Evolutionary conservation across 2,888 invertebrate species (phyloP), one percentile per base, ranked within the genome.

Genomic region (Rhagonycha lutea): DNA sequence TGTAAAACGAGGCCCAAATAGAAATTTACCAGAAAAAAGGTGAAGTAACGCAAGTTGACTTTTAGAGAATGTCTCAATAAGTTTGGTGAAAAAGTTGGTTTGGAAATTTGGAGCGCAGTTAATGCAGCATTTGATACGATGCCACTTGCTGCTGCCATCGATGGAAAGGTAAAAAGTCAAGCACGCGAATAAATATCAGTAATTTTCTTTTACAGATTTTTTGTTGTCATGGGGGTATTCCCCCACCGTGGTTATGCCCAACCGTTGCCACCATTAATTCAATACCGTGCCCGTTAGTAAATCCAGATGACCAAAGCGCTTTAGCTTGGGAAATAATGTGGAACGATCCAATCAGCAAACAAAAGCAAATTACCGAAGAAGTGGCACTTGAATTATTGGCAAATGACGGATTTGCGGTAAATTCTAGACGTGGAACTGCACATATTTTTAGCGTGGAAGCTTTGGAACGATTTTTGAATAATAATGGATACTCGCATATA

Each of bases 221-320:
- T 84, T 94, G 94, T 87, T 93, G 93, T 74, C 95, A 95, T 86
- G 95, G 95, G 14, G 95, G 95, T 8, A 94, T 94, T 74, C 94
- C 94, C 0, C 92, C 93, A 0, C 92, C 92, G 1, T 92, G 90
- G 91, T 88, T 92, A 77, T 92, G 92, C 80, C 92, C 92, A 0
- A 88, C 90, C 26, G 89, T 92, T 61, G 86, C 90, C 2, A 90
- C 91, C 12, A 92, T 94, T 32, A 92, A 93, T 83, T 90, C 90
- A 75, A 91, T 94, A 75, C 93, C 93, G 0, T 89, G 89, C 62
- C 93, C 93, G 0, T 87, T 95, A 61, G 85, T 88, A 24, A 90
- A 91, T 73, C 94, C 94, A 0, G 92, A 93, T 67, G 89, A 89
- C 61, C 92, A 94, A 84, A 92, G 92, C 85, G 89, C 91, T n/a